Conservation (phyloP, 2,113 vertebrate species). For the Elachura formosa region DNA sequence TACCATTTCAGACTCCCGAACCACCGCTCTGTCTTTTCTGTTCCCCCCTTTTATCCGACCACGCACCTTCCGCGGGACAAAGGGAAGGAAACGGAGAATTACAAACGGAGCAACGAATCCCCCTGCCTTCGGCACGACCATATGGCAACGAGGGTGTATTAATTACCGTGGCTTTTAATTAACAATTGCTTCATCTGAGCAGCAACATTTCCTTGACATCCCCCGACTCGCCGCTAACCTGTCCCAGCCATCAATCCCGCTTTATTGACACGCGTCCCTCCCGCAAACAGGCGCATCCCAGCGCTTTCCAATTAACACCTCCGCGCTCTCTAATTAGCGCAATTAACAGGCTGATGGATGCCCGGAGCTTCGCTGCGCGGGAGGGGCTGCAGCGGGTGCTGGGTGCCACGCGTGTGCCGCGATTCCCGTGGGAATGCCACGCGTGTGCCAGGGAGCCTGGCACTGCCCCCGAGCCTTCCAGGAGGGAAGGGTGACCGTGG, state of each 20-base stretch:
- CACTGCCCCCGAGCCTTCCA: neutral
- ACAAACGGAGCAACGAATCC: slow-evolving; percentile 2
- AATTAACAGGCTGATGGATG: slow-evolving; percentile 88
- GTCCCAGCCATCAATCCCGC: slow-evolving; percentile 72
- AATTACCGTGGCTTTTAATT: slow-evolving; percentile 78
- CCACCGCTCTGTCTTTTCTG: neutral
- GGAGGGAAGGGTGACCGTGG: accelerated
- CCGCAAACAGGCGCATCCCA: slow-evolving; percentile 66
- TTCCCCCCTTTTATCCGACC: neutral
- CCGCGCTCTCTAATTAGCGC: slow-evolving; percentile 86
- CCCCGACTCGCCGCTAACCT: slow-evolving; percentile 55
- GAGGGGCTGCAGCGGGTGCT: neutral
- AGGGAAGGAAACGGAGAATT: neutral
- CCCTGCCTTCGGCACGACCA: slow-evolving; percentile 64
- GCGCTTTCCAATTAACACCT: slow-evolving; percentile 90
- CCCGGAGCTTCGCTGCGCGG: slow-evolving; percentile 74
- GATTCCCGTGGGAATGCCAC: neutral
- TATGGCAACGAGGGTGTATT: slow-evolving; percentile 67
- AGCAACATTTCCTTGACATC: slow-evolving; percentile 68
- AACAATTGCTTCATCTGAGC: slow-evolving; percentile 72
- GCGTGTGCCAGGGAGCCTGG: neutral
- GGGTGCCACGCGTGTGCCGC: neutral
- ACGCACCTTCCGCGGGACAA: slow-evolving; percentile 8
- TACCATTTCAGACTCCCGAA: neutral
- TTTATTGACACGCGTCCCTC: slow-evolving; percentile 72